These are phyloP conservation scores for Conopomorpha cramerella DNA, from an alignment of 1,140 invertebrate genomes.

Conservation along the genomic window DNA sequence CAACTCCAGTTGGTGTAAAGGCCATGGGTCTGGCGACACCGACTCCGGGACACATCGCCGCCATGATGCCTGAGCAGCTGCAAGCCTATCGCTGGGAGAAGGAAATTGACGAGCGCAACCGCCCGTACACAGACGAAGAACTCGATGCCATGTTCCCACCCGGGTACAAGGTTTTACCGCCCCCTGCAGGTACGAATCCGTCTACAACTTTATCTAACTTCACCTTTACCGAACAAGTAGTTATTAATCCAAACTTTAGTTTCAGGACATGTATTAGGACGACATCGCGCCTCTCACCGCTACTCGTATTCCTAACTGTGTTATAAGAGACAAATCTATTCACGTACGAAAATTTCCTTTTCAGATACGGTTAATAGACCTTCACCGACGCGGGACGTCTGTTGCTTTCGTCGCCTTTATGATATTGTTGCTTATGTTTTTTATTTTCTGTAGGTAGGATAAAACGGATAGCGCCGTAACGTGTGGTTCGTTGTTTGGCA, in stretches of 20 bases:
- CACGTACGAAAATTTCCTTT: slow-evolving; percentile 52
- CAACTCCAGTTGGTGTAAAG: slow-evolving; percentile 92
- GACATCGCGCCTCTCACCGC: slow-evolving; percentile 14
- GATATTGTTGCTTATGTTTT: no score
- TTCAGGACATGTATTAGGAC: slow-evolving; percentile 52
- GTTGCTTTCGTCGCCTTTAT: no score
- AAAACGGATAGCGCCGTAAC: no score
- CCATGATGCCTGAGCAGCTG: slow-evolving; percentile 98
- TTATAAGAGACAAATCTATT: slow-evolving; percentile 13
- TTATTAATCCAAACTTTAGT: slow-evolving; percentile 43
- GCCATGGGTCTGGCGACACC: slow-evolving; percentile 98
- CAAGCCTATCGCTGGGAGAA: slow-evolving; percentile 99
- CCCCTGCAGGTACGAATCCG: slow-evolving; percentile 78
- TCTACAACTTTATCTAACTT: slow-evolving; percentile 6
- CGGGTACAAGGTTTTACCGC: slow-evolving; percentile 96
- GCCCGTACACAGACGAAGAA: slow-evolving; percentile 96
- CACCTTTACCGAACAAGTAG: slow-evolving; percentile 8
- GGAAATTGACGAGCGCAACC: slow-evolving; percentile 97
- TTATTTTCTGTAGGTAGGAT: no score
- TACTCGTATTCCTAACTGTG: slow-evolving; percentile 24
- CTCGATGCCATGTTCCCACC: slow-evolving; percentile 96
- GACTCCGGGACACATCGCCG: slow-evolving; percentile 90
- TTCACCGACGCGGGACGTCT: slow-evolving; percentile 21
- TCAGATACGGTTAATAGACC: slow-evolving; percentile 47
- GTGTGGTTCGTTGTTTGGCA: slow-evolving; percentile 50